Conservation (phyloP, 2,888 invertebrate genomes). For the Melinopterus prodromus region DNA sequence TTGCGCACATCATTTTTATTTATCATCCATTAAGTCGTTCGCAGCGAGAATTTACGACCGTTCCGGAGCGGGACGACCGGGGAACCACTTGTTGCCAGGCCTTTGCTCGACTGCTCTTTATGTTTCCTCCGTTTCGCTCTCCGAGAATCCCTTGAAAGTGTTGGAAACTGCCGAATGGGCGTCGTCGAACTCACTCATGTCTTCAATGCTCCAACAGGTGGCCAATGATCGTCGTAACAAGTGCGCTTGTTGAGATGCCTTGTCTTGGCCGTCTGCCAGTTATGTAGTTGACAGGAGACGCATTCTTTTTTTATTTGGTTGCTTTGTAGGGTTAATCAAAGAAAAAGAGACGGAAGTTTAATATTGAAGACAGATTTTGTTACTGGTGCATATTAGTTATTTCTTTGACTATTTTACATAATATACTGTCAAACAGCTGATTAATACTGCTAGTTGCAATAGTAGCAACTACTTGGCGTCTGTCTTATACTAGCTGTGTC, state of each 20-base stretch:
- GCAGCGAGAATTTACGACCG: background rate
- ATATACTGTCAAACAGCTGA: too few species aligned
- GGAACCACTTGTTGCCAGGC: background rate
- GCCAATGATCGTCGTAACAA: background rate
- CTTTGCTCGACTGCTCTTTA: background rate
- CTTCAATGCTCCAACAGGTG: background rate
- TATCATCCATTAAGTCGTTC: background rate
- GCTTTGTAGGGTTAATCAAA: background rate
- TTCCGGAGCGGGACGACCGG: background rate
- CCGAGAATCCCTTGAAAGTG: background rate
- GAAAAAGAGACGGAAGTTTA: too few species aligned
- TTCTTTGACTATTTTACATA: too few species aligned
- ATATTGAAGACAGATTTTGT: too few species aligned
- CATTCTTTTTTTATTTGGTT: background rate
- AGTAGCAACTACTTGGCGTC: too few species aligned
- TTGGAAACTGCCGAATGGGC: background rate
- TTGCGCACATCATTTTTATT: background rate
- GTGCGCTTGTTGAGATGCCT: background rate
- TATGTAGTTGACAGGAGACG: background rate
- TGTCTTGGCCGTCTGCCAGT: background rate
- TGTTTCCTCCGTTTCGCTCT: background rate
- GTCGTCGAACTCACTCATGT: background rate
- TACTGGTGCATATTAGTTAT: too few species aligned
- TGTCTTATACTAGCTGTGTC: too few species aligned
- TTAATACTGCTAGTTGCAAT: too few species aligned